Conservation (phyloP, 2,113 vertebrate genomes). For the Isurus oxyrinchus region DNA sequence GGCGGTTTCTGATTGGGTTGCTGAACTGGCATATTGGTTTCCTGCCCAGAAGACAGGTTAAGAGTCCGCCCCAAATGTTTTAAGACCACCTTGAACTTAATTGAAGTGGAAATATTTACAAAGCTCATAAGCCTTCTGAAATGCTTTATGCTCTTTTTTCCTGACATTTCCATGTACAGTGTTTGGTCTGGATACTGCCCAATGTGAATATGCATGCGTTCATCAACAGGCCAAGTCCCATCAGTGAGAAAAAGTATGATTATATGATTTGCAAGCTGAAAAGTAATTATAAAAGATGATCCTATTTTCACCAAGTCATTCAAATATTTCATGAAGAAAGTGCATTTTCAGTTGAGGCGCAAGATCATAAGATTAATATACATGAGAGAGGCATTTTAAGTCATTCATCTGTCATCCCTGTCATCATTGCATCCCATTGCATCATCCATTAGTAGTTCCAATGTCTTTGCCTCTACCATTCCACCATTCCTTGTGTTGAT, state of each 20-base stretch:
- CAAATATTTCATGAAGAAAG: not conserved
- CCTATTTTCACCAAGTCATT: not conserved
- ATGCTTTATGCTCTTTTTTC: not conserved
- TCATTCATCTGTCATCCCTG: not conserved
- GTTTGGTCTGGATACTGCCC: not conserved
- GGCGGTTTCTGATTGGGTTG: not conserved
- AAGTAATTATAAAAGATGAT: not conserved
- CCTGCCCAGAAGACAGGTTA: not conserved
- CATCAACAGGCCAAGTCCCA: not conserved
- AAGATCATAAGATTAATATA: not conserved
- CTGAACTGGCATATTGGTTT: not conserved
- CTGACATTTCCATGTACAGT: not conserved
- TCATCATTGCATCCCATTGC: not conserved
- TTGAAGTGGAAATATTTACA: not conserved
- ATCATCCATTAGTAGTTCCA: not conserved
- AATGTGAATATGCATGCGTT: not conserved
- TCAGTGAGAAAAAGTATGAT: not conserved
- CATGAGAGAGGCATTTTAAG: not conserved
- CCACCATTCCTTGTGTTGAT: not conserved
- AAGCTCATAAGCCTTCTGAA: not conserved
- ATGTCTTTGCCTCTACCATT: not conserved
- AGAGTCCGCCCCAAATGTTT: too few species aligned
- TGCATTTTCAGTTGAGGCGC: not conserved
- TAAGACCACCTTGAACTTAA: not conserved
- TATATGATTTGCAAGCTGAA: not conserved